A percentile compares a stretch with the other conserved stretches of the same genome.
Conservation (phyloP, 2,888 invertebrate species). For the Cheilosia urbana region DNA sequence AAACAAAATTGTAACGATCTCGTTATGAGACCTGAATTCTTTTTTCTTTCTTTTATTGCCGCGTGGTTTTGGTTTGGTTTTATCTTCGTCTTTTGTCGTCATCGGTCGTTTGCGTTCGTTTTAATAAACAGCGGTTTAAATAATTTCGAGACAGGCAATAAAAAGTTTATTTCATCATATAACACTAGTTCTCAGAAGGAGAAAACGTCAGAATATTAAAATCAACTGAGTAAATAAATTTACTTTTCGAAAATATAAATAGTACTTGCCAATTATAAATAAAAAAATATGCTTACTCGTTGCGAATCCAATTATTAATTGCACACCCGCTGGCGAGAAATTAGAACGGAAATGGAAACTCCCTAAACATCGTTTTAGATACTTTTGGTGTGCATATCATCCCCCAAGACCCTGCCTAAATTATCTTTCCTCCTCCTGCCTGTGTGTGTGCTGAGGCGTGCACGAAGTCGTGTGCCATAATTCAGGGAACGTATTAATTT, state of each 20-base stretch:
- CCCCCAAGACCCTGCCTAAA: constrained; percentile 54
- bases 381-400: constrained; percentile 47
- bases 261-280: constrained; percentile 27
- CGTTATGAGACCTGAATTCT: constrained; percentile 37
- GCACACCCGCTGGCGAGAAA: constrained; percentile 68
- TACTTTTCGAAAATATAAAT: constrained; percentile 9
- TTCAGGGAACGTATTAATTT: constrained; percentile 67
- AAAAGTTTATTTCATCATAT: constrained; percentile 42
- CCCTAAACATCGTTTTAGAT: constrained; percentile 51
- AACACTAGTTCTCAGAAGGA: constrained; percentile 51
- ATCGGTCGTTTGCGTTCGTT: constrained; percentile 19
- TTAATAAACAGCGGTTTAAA: constrained; percentile 46
- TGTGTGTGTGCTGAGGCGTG: constrained; percentile 2
- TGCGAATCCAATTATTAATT: constrained; percentile 55
- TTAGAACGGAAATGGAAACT: constrained; percentile 71
- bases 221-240: constrained; percentile 1
- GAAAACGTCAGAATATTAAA: constrained; percentile 24
- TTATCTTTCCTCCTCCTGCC: constrained; percentile 53
- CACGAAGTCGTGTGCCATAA: constrained; percentile 67
- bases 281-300: not conserved
- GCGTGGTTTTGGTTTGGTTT: not conserved
- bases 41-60: constrained; percentile 1
- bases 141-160: constrained; percentile 37
- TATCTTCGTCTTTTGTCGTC: constrained; percentile 14
- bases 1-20: constrained; percentile 63